Base-by-base conservation (phyloP, 2,113 vertebrate genomes). In the Cavia porcellus region DNA sequence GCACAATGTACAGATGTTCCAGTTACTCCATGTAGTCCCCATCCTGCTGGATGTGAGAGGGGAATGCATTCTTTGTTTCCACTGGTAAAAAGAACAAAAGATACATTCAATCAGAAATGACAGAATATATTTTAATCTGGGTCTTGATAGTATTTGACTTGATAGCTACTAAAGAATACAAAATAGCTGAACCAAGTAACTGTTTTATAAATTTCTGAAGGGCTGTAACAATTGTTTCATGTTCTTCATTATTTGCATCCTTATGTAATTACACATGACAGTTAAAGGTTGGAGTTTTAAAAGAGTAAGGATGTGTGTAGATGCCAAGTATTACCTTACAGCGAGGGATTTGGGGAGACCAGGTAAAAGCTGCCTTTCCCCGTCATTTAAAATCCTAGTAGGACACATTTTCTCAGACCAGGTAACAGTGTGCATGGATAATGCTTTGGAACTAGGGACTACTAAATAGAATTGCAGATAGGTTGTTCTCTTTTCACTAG, bases 1-100 rank as follows among this genome's bases (percentile, higher is more conserved):
- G 52, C 66, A 45, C 14, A 64, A n/a, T 13, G 24, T 45, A 32
- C 20, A 85, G 55, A 77, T 35, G 0, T 55, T 89, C 35, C 5
- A 38, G 0, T 90, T 94, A 88, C 14, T 81, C 25, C 32, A 9
- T 45, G 11, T 75, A 1, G 22, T 75, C 62, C 38, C 38, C 28
- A 64, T 92, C 22, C 45, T 96, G 70, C 75, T 62, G 68, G 47
- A 35, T 85, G 0, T 85, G 0, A 89, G 7, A 74, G 19, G 92
- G 13, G 68, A 81, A 47, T 94, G 12, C 5, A 45, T 80, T 90
- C 90, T 79, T 24, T 45, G 57, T 88, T 32, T 90, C 97, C 95
- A 90, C 32, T 79, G 30, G n/a, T 94, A 47, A 91, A 96, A 90
- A 94, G n/a, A 79, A 74, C 47, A 89, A 89, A 96, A 55, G 52